A percentile compares a stretch with the other conserved stretches of the same genome.
Conservation (phyloP, 2,888 invertebrate species). For the Helobdella robusta region DNA sequence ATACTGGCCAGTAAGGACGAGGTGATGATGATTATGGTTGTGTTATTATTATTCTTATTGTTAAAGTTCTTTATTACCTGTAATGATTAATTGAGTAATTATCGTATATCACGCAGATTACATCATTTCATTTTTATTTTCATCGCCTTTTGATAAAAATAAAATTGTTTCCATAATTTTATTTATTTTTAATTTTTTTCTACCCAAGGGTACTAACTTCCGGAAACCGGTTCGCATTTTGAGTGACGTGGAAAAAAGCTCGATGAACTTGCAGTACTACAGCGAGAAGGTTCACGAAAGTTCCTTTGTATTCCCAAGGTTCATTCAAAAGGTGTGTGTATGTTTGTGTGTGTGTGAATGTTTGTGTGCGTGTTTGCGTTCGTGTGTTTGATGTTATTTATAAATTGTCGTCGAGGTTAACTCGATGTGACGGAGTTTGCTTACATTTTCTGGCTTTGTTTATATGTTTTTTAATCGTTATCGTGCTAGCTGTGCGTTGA, state of each 20-base stretch:
- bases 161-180: too few relatives aligned
- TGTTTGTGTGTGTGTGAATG: too few relatives aligned
- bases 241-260: constrained; percentile 59
- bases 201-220: constrained; percentile 56
- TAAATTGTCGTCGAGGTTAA: too few relatives aligned
- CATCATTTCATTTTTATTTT: not conserved
- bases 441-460: too few relatives aligned
- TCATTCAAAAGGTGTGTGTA: constrained; percentile 56
- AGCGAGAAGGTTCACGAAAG: constrained; percentile 69
- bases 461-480: too few relatives aligned
- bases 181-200: too few relatives aligned
- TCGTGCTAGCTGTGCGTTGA: too few relatives aligned
- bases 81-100: not conserved
- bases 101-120: not conserved
- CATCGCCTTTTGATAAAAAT: too few relatives aligned
- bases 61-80: not conserved
- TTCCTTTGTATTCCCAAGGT: constrained; percentile 77
- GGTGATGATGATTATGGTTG: constrained; percentile 43
- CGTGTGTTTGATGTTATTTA: too few relatives aligned
- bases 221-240: constrained; percentile 60
- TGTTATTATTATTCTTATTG: not conserved
- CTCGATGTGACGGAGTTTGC: too few relatives aligned
- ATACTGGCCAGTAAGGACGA: constrained; percentile 70
- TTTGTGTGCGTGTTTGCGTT: too few relatives aligned
- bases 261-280: constrained; percentile 74